Evolutionary conservation across 2,113 vertebrate genomes (phyloP).

Genomic region (Rhombomys opimus): DNA sequence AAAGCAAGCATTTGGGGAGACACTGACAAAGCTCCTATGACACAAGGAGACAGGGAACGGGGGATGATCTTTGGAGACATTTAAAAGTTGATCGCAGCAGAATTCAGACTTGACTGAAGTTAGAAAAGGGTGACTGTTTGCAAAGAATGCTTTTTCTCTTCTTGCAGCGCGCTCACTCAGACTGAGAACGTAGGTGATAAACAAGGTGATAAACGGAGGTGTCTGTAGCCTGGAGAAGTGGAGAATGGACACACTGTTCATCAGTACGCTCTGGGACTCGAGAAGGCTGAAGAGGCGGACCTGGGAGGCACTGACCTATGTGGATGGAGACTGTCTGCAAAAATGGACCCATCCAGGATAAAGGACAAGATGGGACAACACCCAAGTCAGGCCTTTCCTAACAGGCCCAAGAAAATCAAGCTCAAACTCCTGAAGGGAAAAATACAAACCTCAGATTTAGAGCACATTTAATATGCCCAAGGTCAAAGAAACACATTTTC

Average conservation of each 20-base stretch:
- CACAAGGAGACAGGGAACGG: neutral
- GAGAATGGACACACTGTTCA: neutral
- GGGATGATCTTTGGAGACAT: neutral
- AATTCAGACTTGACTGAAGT: neutral
- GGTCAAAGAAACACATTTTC: conserved; percentile 66
- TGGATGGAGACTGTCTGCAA: neutral
- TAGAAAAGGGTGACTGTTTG: neutral
- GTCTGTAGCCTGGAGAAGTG: neutral
- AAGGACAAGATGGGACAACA: neutral
- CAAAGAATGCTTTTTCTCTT: neutral
- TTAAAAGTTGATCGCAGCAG: neutral
- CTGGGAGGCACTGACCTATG: neutral
- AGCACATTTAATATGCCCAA: conserved; percentile 13
- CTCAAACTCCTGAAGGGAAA: neutral
- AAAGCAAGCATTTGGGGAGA: neutral
- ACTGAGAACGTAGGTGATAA: neutral
- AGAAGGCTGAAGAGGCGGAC: neutral
- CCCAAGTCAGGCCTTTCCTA: neutral
- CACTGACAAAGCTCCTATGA: neutral
- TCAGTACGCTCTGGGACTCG: neutral
- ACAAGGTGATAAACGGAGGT: neutral
- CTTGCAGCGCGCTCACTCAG: neutral
- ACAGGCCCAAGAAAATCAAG: neutral
- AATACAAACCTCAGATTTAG: neutral
- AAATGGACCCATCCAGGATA: neutral